Conservation (phyloP, 2,797 vertebrate species). For the Salmo trutta region DNA sequence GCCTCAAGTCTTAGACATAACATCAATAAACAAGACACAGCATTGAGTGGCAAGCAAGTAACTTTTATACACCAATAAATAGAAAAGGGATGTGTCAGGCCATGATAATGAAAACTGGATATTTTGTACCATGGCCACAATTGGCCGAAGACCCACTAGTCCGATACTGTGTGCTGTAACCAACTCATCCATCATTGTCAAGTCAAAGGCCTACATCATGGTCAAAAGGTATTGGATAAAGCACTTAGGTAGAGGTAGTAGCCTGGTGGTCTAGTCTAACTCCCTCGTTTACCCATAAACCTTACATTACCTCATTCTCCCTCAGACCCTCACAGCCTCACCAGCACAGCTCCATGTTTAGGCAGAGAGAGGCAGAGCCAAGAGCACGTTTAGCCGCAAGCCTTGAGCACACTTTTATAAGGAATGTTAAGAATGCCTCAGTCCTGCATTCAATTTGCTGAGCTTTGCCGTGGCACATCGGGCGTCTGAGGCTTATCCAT, state of each 20-base stretch:
- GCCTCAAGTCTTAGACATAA: conserved; percentile 40
- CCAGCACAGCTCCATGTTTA: conserved; percentile 22
- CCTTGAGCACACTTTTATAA: conserved; percentile 37
- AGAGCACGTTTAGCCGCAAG: conserved; percentile 16
- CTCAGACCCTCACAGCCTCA: neutral
- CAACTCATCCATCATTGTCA: neutral
- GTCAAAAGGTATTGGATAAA: neutral
- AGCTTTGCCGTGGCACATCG: conserved; percentile 34
- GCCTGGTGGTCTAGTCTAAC: too few relatives aligned
- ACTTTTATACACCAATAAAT: neutral
- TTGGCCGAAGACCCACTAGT: neutral
- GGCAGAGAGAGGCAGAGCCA: conserved; percentile 16
- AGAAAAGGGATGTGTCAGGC: too few relatives aligned
- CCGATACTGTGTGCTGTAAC: neutral
- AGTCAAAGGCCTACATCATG: neutral
- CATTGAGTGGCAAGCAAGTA: neutral
- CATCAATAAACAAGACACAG: conserved; percentile 41
- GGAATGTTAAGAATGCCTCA: conserved; percentile 64
- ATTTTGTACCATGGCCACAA: neutral
- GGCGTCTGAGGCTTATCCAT: conserved; percentile 12
- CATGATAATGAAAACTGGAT: neutral
- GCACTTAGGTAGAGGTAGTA: too few relatives aligned
- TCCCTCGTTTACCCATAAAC: neutral
- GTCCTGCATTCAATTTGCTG: conserved; percentile 40
- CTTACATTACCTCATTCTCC: neutral